Conservation (phyloP, 2,113 vertebrate species). For the Hymenochirus boettgeri region DNA sequence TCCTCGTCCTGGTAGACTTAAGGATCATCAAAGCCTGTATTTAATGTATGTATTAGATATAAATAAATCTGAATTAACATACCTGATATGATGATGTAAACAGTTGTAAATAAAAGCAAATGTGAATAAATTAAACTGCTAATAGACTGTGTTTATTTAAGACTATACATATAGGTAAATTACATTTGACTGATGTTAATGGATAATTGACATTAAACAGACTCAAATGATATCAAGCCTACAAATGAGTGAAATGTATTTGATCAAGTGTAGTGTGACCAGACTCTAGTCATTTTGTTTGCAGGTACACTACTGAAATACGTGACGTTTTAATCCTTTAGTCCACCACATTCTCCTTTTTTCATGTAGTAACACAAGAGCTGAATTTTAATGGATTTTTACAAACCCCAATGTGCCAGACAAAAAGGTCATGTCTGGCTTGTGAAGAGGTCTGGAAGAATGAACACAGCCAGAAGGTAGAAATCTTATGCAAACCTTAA, state of each 20-base stretch:
- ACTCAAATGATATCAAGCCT: background rate
- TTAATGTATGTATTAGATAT: too few species aligned
- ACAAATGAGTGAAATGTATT: background rate
- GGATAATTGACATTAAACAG: background rate
- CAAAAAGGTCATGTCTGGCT: background rate
- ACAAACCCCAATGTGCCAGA: background rate
- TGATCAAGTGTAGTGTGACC: background rate
- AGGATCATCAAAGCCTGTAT: too few species aligned
- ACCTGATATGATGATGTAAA: too few species aligned
- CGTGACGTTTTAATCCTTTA: background rate
- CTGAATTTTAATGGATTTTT: conserved; percentile 17
- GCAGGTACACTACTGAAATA: background rate
- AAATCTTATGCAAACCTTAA: background rate
- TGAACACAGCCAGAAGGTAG: conserved; percentile 10
- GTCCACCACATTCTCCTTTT: background rate
- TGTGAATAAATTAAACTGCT: too few species aligned
- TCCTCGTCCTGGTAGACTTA: too few species aligned
- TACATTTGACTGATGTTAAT: background rate
- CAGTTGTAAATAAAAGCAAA: too few species aligned
- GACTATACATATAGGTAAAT: too few species aligned
- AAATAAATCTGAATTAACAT: too few species aligned
- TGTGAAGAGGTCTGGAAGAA: background rate
- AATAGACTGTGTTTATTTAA: too few species aligned
- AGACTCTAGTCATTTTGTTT: conserved; percentile 3
- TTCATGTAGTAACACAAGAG: background rate